Evolutionary conservation across 2,113 vertebrate species (phyloP).

Genomic region (Cryptoleucopteryx plumbea): DNA sequence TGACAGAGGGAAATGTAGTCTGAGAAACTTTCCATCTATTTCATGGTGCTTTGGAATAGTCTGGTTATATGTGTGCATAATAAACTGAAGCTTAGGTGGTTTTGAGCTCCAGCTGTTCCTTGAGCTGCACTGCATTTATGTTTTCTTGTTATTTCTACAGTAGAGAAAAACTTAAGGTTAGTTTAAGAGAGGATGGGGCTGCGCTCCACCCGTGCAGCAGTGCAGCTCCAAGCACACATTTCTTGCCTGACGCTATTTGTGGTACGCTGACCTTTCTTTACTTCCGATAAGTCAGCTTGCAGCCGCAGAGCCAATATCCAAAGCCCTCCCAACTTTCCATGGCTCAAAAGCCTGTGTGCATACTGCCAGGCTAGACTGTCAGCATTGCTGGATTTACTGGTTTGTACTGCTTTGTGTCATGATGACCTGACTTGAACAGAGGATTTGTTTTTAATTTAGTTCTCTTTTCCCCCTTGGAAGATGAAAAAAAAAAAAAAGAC

Average conservation of each 20-base stretch:
- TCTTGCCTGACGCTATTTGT: background rate
- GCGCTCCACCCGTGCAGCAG: fast-evolving
- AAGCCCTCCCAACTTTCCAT: conserved; percentile 37
- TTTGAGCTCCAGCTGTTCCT: background rate
- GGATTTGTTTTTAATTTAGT: conserved; percentile 59
- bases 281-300: background rate
- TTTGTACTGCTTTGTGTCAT: conserved; percentile 71
- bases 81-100: background rate
- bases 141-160: background rate
- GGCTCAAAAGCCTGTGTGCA: conserved; percentile 14
- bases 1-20: background rate
- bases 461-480: conserved; percentile 44
- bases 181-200: background rate
- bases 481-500: background rate
- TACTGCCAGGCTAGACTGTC: conserved; percentile 56
- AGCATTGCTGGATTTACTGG: conserved; percentile 64
- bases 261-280: conserved; percentile 18
- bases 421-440: conserved; percentile 69
- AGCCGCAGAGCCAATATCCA: background rate
- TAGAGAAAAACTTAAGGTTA: background rate
- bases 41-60: background rate
- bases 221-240: background rate
- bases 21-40: background rate
- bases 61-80: background rate
- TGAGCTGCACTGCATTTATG: background rate